Evolutionary conservation across 2,888 invertebrate species (phyloP).

Genomic region (Cryptus armator): DNA sequence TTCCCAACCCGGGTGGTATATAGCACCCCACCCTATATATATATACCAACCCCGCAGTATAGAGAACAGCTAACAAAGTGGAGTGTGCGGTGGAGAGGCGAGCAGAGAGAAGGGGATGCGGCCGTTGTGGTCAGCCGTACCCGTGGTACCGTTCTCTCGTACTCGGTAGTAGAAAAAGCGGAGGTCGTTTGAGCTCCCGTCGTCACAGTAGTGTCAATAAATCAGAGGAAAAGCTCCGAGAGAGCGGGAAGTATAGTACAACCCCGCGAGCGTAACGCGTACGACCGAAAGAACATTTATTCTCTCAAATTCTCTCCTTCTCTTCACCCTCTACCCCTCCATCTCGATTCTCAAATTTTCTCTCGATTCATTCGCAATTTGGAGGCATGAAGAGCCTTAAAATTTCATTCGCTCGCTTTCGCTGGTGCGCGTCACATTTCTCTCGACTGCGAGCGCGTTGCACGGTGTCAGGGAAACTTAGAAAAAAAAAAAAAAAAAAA

Average conservation of each 20-base stretch:
- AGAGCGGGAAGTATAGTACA: neutral
- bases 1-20: neutral
- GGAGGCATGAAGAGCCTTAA: neutral
- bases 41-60: too few species aligned
- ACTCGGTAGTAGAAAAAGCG: conserved; percentile 9
- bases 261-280: neutral
- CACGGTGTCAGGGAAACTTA: neutral
- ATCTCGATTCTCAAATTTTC: neutral
- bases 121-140: conserved; percentile 35
- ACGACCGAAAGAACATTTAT: neutral
- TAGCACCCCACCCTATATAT: neutral
- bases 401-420: conserved; percentile 12
- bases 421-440: neutral
- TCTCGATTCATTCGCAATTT: conserved; percentile 41
- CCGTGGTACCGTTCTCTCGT: neutral
- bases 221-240: conserved; percentile 6
- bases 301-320: neutral
- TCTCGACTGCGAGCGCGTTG: neutral
- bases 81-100: conserved; percentile 1
- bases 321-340: neutral
- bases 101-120: neutral
- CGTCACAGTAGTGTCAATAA: conserved; percentile 41
- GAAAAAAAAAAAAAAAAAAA: conserved; percentile 13
- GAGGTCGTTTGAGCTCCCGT: conserved; percentile 21
- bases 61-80: conserved; percentile 30